These are phyloP conservation scores for Pangasius macronema DNA, from an alignment of 2,797 vertebrate species.

Conservation along the genomic window DNA sequence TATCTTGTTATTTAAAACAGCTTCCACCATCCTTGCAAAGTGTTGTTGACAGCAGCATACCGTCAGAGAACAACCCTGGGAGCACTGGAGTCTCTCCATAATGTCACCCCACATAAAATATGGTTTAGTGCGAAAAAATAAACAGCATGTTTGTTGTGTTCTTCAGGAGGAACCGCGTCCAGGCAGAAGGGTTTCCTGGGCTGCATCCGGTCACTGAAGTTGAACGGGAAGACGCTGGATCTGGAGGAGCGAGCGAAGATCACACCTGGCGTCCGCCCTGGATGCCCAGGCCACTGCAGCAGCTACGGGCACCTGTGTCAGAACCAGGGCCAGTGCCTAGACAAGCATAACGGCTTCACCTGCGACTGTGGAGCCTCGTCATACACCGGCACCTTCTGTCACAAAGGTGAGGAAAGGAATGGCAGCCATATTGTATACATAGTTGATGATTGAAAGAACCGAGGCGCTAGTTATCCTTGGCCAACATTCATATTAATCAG, in stretches of 20 bases:
- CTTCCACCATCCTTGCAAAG: not conserved
- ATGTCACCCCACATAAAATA: not conserved
- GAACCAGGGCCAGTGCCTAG: constrained; percentile 83
- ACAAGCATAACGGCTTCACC: constrained; percentile 82
- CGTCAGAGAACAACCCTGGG: not conserved
- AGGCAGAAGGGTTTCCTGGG: constrained; percentile 92
- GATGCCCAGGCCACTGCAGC: constrained; percentile 90
- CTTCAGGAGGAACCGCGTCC: constrained; percentile 87
- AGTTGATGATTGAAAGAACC: not conserved
- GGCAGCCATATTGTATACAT: not conserved
- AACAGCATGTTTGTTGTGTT: not conserved
- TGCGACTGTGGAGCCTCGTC: constrained; percentile 86
- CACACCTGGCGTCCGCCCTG: constrained; percentile 87
- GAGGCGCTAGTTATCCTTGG: not conserved
- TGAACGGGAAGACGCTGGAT: constrained; percentile 87
- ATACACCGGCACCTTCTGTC: constrained; percentile 85
- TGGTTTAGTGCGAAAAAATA: not conserved
- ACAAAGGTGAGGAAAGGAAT: constrained; percentile 72
- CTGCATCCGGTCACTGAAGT: constrained; percentile 86
- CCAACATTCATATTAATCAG: not conserved
- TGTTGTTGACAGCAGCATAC: not conserved
- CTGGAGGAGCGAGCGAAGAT: constrained; percentile 87
- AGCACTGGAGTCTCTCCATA: too few species aligned
- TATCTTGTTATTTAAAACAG: constrained; percentile 4
- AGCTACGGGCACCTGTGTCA: constrained; percentile 87